phyloP scores from a whole-genome alignment of 2,888 invertebrate species.

The Galerucella pusilla region DNA sequence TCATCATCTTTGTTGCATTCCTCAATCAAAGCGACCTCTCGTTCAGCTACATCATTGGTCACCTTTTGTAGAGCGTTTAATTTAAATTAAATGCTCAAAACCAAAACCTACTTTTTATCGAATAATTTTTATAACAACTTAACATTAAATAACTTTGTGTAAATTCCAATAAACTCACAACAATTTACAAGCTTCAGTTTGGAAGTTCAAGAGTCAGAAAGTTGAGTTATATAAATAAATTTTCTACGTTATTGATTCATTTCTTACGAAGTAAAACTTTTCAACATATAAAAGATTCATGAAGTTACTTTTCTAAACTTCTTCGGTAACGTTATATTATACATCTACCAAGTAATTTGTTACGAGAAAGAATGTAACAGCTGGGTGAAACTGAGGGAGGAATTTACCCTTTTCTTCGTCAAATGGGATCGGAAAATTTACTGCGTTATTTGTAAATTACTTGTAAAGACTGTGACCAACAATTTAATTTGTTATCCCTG shows the following conservation, averaged over 20 bases:
- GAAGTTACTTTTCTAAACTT: slow-evolving; percentile 44
- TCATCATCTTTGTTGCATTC: too few relatives aligned
- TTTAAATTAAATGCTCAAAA: too few relatives aligned
- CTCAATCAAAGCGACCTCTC: too few relatives aligned
- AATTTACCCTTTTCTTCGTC: slow-evolving; percentile 43
- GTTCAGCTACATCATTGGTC: too few relatives aligned
- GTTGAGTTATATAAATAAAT: slow-evolving; percentile 28
- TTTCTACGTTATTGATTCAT: slow-evolving; percentile 41
- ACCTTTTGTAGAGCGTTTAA: too few relatives aligned
- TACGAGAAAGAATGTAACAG: slow-evolving; percentile 34
- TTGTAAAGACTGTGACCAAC: slow-evolving; percentile 20
- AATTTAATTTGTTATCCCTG: slow-evolving; percentile 18
- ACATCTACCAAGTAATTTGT: slow-evolving; percentile 36
- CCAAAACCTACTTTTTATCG: too few relatives aligned
- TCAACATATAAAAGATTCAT: slow-evolving; percentile 48
- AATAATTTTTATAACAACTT: too few relatives aligned
- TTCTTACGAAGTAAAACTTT: slow-evolving; percentile 42
- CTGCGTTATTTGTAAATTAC: slow-evolving; percentile 27
- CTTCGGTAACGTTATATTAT: slow-evolving; percentile 34
- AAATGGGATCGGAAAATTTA: slow-evolving; percentile 32
- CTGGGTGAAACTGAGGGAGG: slow-evolving; percentile 32
- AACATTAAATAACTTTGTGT: slow-evolving; percentile 58
- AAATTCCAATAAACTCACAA: slow-evolving; percentile 58
- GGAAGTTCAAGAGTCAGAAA: slow-evolving; percentile 44
- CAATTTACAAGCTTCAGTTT: slow-evolving; percentile 47